Conservation (phyloP, 2,797 vertebrate species). For the Bradypodion ventrale region DNA sequence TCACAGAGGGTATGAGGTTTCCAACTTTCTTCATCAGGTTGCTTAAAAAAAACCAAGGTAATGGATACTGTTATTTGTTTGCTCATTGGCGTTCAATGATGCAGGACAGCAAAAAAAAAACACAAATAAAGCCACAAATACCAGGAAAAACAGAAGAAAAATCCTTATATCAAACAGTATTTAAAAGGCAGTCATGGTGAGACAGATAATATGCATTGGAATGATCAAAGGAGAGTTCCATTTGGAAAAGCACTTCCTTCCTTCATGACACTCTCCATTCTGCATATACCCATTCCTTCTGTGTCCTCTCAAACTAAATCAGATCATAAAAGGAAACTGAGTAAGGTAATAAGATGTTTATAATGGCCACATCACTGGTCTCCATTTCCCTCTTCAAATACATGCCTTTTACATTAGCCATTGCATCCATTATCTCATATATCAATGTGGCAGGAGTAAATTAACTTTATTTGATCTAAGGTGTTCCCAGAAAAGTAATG, state of each 20-base stretch:
- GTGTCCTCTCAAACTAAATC: slow-evolving; percentile 40
- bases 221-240: slow-evolving; percentile 37
- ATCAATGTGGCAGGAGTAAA: background rate
- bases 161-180: background rate
- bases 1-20: background rate
- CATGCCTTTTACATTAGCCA: background rate
- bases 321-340: slow-evolving; percentile 39
- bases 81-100: background rate
- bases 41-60: background rate
- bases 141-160: background rate
- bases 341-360: slow-evolving; percentile 29
- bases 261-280: slow-evolving; percentile 51
- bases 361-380: background rate
- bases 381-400: slow-evolving; percentile 20
- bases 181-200: background rate
- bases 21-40: background rate
- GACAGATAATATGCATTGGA: background rate
- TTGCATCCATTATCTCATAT: background rate
- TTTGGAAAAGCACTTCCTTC: slow-evolving; percentile 50
- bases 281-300: slow-evolving; percentile 46
- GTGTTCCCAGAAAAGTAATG: background rate
- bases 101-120: background rate
- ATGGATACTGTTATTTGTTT: background rate
- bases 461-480: slow-evolving; percentile 7
- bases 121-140: background rate